Conservation (phyloP, 2,888 invertebrate species). For the Sphecodes monilicornis region DNA sequence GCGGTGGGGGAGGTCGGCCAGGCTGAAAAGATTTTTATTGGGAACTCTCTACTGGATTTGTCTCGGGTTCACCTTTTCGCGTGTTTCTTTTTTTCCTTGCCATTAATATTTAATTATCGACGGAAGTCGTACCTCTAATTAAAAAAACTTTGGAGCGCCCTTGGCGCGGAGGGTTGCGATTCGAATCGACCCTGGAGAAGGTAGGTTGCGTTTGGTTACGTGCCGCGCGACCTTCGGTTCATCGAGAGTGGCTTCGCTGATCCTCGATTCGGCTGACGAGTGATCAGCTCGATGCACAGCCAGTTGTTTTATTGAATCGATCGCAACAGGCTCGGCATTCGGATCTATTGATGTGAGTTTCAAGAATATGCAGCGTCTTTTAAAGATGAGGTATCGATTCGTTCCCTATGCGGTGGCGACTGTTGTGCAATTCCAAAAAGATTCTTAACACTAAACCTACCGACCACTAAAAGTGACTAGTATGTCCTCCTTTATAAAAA, state of each 20-base stretch:
- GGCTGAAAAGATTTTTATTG: constrained; percentile 8
- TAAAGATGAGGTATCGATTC: neutral
- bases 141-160: constrained; percentile 16
- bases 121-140: constrained; percentile 21
- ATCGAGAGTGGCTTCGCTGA: constrained; percentile 57
- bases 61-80: neutral
- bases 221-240: constrained; percentile 50
- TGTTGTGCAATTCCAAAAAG: neutral
- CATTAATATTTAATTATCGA: constrained; percentile 32
- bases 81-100: neutral
- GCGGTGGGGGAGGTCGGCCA: neutral
- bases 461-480: too few relatives aligned
- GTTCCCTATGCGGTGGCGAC: neutral
- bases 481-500: too few relatives aligned
- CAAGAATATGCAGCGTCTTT: neutral
- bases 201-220: constrained; percentile 35
- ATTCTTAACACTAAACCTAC: too few relatives aligned
- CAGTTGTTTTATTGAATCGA: constrained; percentile 54
- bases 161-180: neutral
- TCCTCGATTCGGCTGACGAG: constrained; percentile 48
- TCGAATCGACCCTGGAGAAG: constrained; percentile 3
- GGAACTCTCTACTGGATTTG: neutral
- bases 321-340: neutral
- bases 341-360: neutral
- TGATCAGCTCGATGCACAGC: neutral